Base-by-base conservation (phyloP, 1,140 invertebrate species). In the Drosophila pseudoananassae region DNA sequence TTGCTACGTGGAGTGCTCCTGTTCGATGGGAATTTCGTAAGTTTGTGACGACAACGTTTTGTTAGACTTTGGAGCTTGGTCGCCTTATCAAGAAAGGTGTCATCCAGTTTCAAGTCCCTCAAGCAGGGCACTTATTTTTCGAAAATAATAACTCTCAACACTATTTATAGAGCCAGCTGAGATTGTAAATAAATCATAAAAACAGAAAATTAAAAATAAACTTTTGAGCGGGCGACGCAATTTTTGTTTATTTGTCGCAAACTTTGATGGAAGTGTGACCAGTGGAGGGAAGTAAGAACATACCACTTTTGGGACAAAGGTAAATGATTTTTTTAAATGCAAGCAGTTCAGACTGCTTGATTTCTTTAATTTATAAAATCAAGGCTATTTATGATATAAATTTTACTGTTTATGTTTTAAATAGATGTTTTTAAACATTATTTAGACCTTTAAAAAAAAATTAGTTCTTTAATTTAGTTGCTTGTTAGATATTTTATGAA, bases 21-120 rank as follows among this genome's bases (percentile, higher is more conserved):
- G 17, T 46, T 17, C 3, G 15, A 17, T 20, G 43, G 43, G 15
- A 40, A 70, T 69, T 69, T 69, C 66, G 43, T 33, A 74, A 73
- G 49, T 27, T 27, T 5, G 23, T 36, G 33, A 36, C 33, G 33
- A 10, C 10, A 36, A 36, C 12, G 12, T 9, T 17, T 31, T 17
- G 29, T 63, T 73, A 63, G 57, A 73, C 57, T 73, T 73, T 73
- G 68, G 29, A 69, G 38, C 47, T 12, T 23, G 7, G 1, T 25
- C 14, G 40, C n/a, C 40, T 15, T 15, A 43, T 43, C 4, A 14
- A 36, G 12, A 36, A 12, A 10, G 10, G 31, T 36, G 33, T 36
- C 33, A 36, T 36, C 10, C 10, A 36, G 10, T n/a, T 3, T 9
- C 3, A 12, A 12, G n/a, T 12, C 10, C 3, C 1, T 3, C 10